These are phyloP conservation scores for Agriopis aurantiaria DNA, from an alignment of 2,888 invertebrate species.

Conservation along the genomic window DNA sequence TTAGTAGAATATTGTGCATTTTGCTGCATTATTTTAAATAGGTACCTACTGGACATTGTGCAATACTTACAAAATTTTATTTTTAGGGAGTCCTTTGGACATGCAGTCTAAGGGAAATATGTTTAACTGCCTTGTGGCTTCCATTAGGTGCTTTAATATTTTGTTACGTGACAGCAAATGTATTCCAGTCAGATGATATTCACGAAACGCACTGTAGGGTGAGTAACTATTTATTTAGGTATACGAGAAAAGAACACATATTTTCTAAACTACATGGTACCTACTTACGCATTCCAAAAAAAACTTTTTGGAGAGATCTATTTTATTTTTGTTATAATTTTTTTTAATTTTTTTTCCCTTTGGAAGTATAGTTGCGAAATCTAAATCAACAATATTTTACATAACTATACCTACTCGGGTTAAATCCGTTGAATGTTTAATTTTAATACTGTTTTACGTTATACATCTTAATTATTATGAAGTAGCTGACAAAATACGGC, in stretches of 20 bases:
- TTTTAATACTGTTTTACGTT: too few species aligned
- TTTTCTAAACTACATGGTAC: too few species aligned
- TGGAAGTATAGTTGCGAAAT: too few species aligned
- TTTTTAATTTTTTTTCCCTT: too few species aligned
- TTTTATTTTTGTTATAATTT: too few species aligned
- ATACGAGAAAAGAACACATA: not conserved
- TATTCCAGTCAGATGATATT: conserved; percentile 97
- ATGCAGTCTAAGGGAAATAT: conserved; percentile 92
- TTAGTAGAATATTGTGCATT: not conserved
- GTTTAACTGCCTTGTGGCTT: conserved; percentile 93
- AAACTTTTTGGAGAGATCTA: too few species aligned
- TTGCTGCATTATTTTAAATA: not conserved
- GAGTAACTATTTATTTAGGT: conserved; percentile 70
- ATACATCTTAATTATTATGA: too few species aligned
- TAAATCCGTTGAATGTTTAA: too few species aligned
- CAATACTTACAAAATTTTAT: not conserved
- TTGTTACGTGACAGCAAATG: conserved; percentile 95
- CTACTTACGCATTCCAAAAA: too few species aligned
- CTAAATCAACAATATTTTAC: too few species aligned
- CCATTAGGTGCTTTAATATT: conserved; percentile 94
- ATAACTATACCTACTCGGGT: too few species aligned
- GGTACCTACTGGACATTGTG: not conserved
- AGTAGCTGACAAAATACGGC: too few species aligned
- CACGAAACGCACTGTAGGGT: conserved; percentile 98
- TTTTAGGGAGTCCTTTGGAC: conserved; percentile 88